Conservation (phyloP, 2,888 invertebrate species). For the Scaptomyza flava region DNA sequence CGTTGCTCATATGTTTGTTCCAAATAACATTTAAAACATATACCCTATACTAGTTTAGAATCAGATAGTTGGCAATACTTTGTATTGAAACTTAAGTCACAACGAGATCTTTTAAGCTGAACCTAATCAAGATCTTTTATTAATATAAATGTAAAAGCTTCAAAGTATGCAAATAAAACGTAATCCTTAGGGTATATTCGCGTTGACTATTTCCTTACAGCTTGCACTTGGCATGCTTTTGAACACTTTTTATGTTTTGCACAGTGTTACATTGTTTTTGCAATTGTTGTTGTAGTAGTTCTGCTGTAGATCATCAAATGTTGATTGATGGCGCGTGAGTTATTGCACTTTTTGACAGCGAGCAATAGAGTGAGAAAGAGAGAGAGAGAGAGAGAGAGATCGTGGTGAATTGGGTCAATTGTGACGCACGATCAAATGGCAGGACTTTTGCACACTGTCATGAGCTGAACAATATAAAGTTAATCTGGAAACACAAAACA, state of each 20-base stretch:
- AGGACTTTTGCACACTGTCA: slow-evolving; percentile 20
- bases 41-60: slow-evolving; percentile 49
- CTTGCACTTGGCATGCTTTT: slow-evolving; percentile 9
- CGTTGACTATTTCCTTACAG: not conserved
- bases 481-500: no score
- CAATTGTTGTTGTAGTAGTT: slow-evolving; percentile 17
- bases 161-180: no score
- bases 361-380: not conserved
- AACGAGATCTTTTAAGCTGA: not conserved
- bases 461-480: slow-evolving; percentile 8
- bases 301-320: slow-evolving; percentile 38
- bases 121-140: not conserved
- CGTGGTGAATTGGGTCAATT: slow-evolving; percentile 66
- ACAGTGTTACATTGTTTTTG: slow-evolving; percentile 3
- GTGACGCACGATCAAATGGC: slow-evolving; percentile 38
- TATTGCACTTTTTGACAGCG: slow-evolving; percentile 22
- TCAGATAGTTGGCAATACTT: not conserved
- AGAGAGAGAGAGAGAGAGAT: not conserved
- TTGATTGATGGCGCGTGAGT: slow-evolving; percentile 73
- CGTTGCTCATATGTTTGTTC: slow-evolving; percentile 71
- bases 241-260: slow-evolving; percentile 24
- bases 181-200: slow-evolving; percentile 32
- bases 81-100: not conserved
- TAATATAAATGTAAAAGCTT: no score
- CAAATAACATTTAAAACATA: slow-evolving; percentile 50